Percentiles rank a stretch among this genome's conserved stretches.
These are phyloP conservation scores for Lasioglossum oenotherae DNA, from an alignment of 2,888 invertebrate genomes.

Conservation along the genomic window DNA sequence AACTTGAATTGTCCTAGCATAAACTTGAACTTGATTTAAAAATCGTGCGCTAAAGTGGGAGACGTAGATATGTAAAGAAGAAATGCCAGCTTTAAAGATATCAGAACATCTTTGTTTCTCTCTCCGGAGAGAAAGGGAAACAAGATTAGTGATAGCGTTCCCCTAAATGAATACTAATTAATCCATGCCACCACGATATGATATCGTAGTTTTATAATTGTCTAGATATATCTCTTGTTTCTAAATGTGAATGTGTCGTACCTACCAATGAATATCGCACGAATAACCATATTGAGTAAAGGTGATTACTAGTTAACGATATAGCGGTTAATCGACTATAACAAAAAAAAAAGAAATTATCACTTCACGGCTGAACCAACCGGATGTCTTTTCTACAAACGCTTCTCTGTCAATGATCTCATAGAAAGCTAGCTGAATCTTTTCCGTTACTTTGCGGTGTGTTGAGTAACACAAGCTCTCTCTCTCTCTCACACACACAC, in stretches of 20 bases:
- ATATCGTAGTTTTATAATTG: conserved; percentile 46
- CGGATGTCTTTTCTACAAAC: conserved; percentile 32
- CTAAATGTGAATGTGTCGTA: conserved; percentile 39
- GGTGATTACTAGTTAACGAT: conserved; percentile 45
- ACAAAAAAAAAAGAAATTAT: conserved; percentile 48
- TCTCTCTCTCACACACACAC: not conserved
- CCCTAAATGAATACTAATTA: conserved; percentile 42
- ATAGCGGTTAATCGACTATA: conserved; percentile 56
- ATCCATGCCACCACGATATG: conserved; percentile 41
- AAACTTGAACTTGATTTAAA: not conserved
- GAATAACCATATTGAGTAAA: conserved; percentile 47
- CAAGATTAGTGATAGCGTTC: conserved; percentile 58
- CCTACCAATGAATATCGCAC: conserved; percentile 49
- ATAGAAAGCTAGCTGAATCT: conserved; percentile 44
- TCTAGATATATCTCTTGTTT: conserved; percentile 49
- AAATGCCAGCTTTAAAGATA: conserved; percentile 70
- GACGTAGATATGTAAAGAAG: conserved; percentile 2
- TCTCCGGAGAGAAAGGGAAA: conserved; percentile 4
- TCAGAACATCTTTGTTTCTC: conserved; percentile 17
- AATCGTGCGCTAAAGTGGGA: not conserved
- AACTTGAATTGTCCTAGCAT: conserved; percentile 33
- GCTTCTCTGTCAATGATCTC: conserved; percentile 59
- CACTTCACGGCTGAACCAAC: conserved; percentile 53
- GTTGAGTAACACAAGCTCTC: conserved; percentile 36
- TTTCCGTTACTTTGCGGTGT: conserved; percentile 32